Percentiles rank a stretch among this genome's conserved stretches.
Evolutionary conservation across 2,113 vertebrate species (phyloP).

Genomic region (Xiphophorus hellerii): DNA sequence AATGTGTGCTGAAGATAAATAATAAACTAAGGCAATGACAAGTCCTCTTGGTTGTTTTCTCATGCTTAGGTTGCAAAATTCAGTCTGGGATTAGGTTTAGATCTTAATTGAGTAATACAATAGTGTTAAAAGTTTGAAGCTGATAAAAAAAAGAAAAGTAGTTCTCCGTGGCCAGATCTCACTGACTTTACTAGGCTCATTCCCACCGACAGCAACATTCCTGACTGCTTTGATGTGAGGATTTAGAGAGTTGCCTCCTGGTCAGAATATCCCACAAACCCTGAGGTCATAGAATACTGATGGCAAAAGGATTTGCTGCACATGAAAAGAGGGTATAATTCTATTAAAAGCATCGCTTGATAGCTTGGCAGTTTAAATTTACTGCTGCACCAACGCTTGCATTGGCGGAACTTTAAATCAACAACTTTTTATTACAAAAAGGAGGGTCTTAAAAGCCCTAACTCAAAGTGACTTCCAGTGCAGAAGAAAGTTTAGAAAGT

Average conservation of each 20-base stretch:
- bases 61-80: background rate
- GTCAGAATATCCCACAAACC: background rate
- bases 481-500: slow-evolving; percentile 1
- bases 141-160: background rate
- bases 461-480: slow-evolving; percentile 7
- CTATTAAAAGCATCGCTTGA: background rate
- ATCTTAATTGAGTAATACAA: background rate
- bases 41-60: background rate
- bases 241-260: slow-evolving; percentile 1
- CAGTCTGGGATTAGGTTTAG: background rate
- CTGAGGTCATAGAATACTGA: background rate
- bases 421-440: background rate
- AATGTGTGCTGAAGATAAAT: no score
- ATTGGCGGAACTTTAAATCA: slow-evolving; percentile 27
- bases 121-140: background rate
- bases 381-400: background rate
- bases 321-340: background rate
- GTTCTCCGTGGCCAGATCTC: background rate
- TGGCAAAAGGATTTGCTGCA: background rate
- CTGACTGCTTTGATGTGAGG: slow-evolving; percentile 2
- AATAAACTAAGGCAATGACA: no score
- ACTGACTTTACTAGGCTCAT: background rate
- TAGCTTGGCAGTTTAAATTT: background rate
- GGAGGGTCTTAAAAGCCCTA: background rate
- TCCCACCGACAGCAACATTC: background rate